Evolutionary conservation across 1,140 invertebrate genomes (phyloP), one percentile per base, ranked within the genome.

Genomic region (Musca vetustissima): DNA sequence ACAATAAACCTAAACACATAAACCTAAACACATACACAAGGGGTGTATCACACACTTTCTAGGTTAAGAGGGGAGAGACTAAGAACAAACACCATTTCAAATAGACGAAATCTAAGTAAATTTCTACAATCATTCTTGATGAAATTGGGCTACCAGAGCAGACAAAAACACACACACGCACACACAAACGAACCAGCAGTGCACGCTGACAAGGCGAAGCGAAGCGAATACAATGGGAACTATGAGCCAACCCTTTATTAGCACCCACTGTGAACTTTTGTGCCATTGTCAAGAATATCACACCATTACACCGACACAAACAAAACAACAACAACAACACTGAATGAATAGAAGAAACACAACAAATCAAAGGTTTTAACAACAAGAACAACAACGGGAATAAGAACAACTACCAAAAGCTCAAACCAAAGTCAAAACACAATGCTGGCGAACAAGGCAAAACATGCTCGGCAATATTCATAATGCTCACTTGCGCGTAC

Each of bases 401-500:
- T 22, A 36, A 59, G 28, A 32, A 28, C 14, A 59, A 59, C 28
- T 36, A 36, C 25, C n/a, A 59, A 36, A 59, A 32, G 4, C 32
- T 59, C 17, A 9, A 59, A 43, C 36, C 36, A 43, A 43, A 43
- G 36, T 43, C 36, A 43, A 43, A 43, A 43, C 36, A 43, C 36
- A 43, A 43, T 43, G 36, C 36, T 13, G 6, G 11, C 36, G 36
- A 43, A 43, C 36, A 43, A n/a, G 28, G 32, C 28, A 59, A 32
- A 59, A 59, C 28, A 59, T 59, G 57, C 32, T 59, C 36, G 57
- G 57, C 57, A 59, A 59, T 59, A 59, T 59, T 59, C 57, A 57
- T 57, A 57, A 57, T 43, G 52, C 21, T 22, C 17, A 22, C 4
- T 4, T 9, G 36, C 36, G 11, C 36, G 11, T 11, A 43, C 36